Evolutionary conservation across 2,113 vertebrate species (phyloP), one percentile per base, ranked within the genome.

Genomic region (Xerus inauris): DNA sequence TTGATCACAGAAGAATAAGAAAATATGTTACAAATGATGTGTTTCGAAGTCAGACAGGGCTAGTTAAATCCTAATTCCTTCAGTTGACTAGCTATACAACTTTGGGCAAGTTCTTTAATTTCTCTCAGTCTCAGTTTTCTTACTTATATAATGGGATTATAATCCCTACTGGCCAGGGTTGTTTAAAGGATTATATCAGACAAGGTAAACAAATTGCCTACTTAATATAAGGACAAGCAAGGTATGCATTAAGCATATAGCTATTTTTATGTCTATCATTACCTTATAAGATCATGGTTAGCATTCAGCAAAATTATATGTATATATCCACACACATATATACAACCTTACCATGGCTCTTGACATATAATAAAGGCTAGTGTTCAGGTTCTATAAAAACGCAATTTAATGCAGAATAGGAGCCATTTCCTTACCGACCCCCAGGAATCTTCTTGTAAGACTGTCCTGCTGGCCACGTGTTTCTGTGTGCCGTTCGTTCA

Each of bases 241-340:
- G 81, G 90, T 51, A 93, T 94, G 35, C 38, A 81, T 49, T 13
- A 71, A 71, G 38, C 38, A 62, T 38, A 65, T 2, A 47, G 28
- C 19, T 82, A 92, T 89, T 90, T 89, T 96, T 71, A 38, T 86
- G 73, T 57, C 42, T 81, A 87, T 57, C 87, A 84, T 95, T 87
- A 80, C 30, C 49, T 82, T 79, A 82, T 45, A 69, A 94, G 82
- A 17, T 85, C 57, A 75, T 51, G 62, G 17, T 94, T 89, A 57
- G 13, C 59, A 89, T 62, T 87, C 94, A 88, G 62, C 57, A 87
- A 95, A 88, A 69, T 76, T 59, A 47, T 20, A 84, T 42, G 73
- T 13, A 45, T 51, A 64, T 8, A 35, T 16, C 20, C 38, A 79
- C 22, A 22, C 16, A 42, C 5, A 57, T n/a, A 32, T 51, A 38